phyloP scores from a whole-genome alignment of 2,888 invertebrate genomes.

The Polydrusus pterygomalis region DNA sequence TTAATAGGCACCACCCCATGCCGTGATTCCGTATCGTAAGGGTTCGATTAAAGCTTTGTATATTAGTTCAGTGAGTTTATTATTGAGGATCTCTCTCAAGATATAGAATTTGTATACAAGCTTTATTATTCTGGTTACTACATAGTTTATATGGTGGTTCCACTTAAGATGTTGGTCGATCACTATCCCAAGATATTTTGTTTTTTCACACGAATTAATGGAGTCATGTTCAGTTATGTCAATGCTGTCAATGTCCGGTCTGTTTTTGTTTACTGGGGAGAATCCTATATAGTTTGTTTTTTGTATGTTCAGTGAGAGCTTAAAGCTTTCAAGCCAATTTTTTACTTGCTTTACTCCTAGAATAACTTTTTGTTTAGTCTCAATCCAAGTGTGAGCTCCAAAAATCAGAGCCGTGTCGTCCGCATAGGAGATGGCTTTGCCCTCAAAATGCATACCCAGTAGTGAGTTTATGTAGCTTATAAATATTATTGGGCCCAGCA shows the following conservation, averaged over 20 bases:
- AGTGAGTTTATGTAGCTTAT: neutral
- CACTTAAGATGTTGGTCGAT: too few relatives aligned
- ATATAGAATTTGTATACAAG: constrained; percentile 3
- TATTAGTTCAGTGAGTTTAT: neutral
- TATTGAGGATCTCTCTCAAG: constrained; percentile 1
- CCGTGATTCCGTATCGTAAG: neutral
- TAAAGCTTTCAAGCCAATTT: constrained; percentile 1
- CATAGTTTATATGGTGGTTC: neutral
- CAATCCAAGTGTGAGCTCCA: neutral
- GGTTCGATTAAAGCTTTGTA: neutral
- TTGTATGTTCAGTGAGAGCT: neutral
- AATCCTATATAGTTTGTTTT: neutral
- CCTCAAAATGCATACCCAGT: too few relatives aligned
- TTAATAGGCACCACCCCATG: neutral
- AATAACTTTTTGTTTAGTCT: neutral
- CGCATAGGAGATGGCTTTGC: too few relatives aligned
- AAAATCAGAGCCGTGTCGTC: neutral
- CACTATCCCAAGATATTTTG: too few relatives aligned
- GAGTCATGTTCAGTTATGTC: neutral
- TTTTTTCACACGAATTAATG: neutral
- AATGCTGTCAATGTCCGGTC: constrained; percentile 5
- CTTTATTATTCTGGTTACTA: neutral
- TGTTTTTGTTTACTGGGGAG: neutral
- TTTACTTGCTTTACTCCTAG: neutral
- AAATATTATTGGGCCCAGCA: neutral